Conservation (phyloP, 1,140 invertebrate species). For the Drosophila punjabiensis region DNA sequence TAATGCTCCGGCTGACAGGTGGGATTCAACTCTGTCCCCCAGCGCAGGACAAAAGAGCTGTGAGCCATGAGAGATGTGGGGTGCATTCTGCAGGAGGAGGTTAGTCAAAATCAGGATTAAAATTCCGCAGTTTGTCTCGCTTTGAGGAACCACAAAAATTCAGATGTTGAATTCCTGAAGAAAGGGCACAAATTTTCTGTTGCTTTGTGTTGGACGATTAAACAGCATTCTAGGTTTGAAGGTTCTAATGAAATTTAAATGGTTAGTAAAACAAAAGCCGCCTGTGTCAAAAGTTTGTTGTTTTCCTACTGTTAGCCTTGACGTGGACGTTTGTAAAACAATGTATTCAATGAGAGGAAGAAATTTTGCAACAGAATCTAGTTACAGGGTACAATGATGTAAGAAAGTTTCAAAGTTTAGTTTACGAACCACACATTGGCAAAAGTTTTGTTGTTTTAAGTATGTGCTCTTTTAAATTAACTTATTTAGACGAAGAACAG, state of each 20-base stretch:
- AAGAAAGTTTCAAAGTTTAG: constrained; percentile 12
- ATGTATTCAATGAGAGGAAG: not conserved
- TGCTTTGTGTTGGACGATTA: not conserved
- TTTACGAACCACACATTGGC: not conserved
- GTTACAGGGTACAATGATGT: not conserved
- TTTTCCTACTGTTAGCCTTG: not conserved
- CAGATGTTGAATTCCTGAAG: constrained; percentile 9
- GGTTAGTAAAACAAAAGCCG: not conserved
- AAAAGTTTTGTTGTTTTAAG: constrained; percentile 2
- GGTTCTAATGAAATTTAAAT: constrained; percentile 5
- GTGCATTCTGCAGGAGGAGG: not conserved
- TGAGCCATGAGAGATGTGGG: not conserved
- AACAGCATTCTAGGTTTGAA: not conserved
- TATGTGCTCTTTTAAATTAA: constrained; percentile 10
- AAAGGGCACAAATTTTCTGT: not conserved
- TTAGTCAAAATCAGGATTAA: constrained; percentile 5
- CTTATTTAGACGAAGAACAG: not conserved
- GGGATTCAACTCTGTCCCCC: constrained; percentile 18
- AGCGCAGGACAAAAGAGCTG: constrained; percentile 22
- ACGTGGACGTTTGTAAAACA: not conserved
- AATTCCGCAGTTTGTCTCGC: not conserved
- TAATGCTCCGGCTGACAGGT: constrained; percentile 46
- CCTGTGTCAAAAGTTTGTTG: not conserved
- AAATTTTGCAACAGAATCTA: constrained; percentile 5
- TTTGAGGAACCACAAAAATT: constrained; percentile 3